phyloP scores from a whole-genome alignment of 1,140 invertebrate species.

The Globodera rostochiensis region DNA sequence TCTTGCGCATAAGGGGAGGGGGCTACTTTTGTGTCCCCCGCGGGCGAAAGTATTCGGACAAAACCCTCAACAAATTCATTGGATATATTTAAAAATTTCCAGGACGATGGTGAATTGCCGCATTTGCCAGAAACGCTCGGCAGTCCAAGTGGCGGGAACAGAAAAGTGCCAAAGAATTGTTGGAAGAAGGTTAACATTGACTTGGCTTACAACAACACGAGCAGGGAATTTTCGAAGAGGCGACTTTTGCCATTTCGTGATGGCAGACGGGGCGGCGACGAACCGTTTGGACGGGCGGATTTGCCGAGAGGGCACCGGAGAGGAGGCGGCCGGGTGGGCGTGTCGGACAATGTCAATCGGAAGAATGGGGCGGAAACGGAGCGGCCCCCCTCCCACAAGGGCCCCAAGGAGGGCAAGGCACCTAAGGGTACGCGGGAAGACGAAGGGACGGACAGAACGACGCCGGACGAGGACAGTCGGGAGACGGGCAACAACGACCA shows the following conservation, averaged over 20 bases:
- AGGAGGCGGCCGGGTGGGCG: background rate
- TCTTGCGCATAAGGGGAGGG: no score
- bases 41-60: no score
- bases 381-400: no score
- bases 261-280: background rate
- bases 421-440: no score
- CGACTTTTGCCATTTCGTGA: slow-evolving; percentile 5
- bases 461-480: background rate
- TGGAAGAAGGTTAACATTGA: slow-evolving; percentile 49
- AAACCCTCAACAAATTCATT: no score
- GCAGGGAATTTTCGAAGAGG: slow-evolving; percentile 9
- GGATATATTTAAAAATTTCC: background rate
- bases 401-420: no score
- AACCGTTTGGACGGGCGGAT: slow-evolving; percentile 10
- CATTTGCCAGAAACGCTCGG: background rate
- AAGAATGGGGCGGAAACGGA: no score
- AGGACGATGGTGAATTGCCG: background rate
- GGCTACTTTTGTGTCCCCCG: no score
- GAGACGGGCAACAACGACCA: background rate
- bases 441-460: no score
- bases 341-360: no score
- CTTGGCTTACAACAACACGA: slow-evolving; percentile 37
- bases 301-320: background rate
- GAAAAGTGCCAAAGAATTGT: slow-evolving; percentile 39
- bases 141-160: slow-evolving; percentile 23